These are phyloP conservation scores for Nephrotoma guestfalica DNA, from an alignment of 2,888 invertebrate species.

Conservation along the genomic window DNA sequence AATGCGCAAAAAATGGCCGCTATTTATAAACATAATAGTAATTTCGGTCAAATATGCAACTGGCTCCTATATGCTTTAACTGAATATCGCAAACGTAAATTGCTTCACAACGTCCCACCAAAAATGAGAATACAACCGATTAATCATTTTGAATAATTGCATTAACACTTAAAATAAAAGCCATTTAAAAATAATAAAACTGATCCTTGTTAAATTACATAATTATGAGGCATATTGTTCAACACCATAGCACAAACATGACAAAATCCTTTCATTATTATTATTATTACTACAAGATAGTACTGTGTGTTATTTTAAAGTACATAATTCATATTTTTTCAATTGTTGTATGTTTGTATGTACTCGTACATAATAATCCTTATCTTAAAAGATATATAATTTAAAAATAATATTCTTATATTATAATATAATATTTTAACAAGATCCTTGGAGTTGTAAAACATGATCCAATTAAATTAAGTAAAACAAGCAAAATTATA, in stretches of 20 bases:
- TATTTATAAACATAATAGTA: no score
- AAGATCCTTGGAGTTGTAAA: neutral
- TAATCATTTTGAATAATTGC: no score
- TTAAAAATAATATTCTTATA: neutral
- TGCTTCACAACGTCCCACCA: no score
- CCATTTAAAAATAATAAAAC: neutral
- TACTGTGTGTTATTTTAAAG: neutral
- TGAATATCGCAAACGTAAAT: no score
- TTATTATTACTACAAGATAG: neutral
- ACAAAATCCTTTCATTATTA: neutral
- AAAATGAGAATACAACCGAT: no score
- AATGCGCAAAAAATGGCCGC: no score
- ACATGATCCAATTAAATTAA: neutral
- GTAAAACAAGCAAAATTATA: neutral
- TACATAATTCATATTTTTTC: neutral
- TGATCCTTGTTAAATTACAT: neutral
- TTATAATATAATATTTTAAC: neutral
- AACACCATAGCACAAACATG: neutral
- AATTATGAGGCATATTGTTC: neutral
- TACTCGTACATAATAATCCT: neutral
- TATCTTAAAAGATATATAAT: neutral
- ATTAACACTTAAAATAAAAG: no score
- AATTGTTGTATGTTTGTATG: neutral
- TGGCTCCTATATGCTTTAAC: no score
- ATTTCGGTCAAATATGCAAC: no score